These are phyloP conservation scores for Frankliniella intonsa DNA, from an alignment of 2,888 invertebrate genomes.

Conservation along the genomic window DNA sequence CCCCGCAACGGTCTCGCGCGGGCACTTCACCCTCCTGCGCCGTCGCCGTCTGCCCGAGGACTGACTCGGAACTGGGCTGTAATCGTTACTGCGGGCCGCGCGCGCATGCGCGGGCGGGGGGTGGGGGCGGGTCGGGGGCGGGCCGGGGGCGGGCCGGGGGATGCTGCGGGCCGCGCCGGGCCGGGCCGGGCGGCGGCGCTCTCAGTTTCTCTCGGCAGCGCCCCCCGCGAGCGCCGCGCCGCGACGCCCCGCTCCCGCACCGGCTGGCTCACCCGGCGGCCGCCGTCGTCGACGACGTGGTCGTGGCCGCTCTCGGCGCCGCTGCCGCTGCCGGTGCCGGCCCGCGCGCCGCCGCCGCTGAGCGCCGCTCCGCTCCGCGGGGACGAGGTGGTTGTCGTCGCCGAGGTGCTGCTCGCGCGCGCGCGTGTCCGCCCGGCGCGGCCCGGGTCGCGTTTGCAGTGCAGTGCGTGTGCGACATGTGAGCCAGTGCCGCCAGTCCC, in stretches of 20 bases:
- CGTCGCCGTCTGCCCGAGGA: constrained; percentile 17
- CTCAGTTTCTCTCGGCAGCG: not conserved
- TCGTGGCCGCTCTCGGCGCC: not conserved
- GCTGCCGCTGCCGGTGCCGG: not conserved
- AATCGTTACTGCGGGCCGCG: constrained; percentile 13
- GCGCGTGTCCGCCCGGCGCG: not conserved
- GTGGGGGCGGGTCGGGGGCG: not conserved
- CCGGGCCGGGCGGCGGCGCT: not conserved
- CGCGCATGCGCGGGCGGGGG: constrained; percentile 2
- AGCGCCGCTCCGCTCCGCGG: not conserved
- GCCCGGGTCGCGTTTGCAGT: not conserved
- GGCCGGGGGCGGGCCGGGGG: constrained; percentile 6
- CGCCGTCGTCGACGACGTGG: not conserved
- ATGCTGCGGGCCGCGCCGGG: not conserved
- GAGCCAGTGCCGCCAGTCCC: not conserved
- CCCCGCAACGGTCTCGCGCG: not conserved
- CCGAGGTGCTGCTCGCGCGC: not conserved
- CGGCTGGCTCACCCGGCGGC: not conserved
- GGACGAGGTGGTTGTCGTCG: not conserved
- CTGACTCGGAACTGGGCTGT: constrained; percentile 23
- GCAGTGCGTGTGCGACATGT: not conserved
- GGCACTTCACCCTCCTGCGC: constrained; percentile 2
- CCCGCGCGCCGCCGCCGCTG: not conserved
- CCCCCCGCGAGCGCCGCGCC: not conserved
- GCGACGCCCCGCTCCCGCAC: not conserved